Evolutionary conservation across 2,888 invertebrate genomes (phyloP).

Genomic region (Dynastes maya): DNA sequence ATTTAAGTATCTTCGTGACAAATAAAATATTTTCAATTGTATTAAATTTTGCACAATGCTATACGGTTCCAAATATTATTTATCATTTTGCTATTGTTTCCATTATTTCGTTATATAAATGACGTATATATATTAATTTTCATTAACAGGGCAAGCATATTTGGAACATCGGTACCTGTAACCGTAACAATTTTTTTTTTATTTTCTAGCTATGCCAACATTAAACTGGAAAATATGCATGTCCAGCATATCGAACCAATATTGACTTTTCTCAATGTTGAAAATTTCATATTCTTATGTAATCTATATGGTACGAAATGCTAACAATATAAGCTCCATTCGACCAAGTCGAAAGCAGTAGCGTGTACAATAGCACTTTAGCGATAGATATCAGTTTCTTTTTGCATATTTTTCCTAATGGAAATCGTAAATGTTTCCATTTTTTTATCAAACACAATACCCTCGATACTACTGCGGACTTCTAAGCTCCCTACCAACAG

Average conservation of each 20-base stretch:
- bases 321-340: background rate
- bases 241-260: background rate
- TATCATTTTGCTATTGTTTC: too few species aligned
- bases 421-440: conserved; percentile 34
- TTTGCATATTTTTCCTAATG: conserved; percentile 44
- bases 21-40: too few species aligned
- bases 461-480: background rate
- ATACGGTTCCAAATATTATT: too few species aligned
- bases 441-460: conserved; percentile 32
- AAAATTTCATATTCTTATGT: conserved; percentile 11
- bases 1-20: too few species aligned
- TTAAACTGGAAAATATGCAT: too few species aligned
- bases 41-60: too few species aligned
- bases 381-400: conserved; percentile 35
- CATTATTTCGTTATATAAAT: too few species aligned
- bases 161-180: too few species aligned
- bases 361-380: conserved; percentile 34
- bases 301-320: background rate
- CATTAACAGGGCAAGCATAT: too few species aligned
- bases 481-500: background rate
- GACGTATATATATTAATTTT: too few species aligned
- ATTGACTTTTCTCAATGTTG: conserved; percentile 12
- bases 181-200: too few species aligned
- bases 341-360: background rate
- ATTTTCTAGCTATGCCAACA: too few species aligned